phyloP scores from a whole-genome alignment of 2,888 invertebrate genomes.

The Lochmaea capreae region DNA sequence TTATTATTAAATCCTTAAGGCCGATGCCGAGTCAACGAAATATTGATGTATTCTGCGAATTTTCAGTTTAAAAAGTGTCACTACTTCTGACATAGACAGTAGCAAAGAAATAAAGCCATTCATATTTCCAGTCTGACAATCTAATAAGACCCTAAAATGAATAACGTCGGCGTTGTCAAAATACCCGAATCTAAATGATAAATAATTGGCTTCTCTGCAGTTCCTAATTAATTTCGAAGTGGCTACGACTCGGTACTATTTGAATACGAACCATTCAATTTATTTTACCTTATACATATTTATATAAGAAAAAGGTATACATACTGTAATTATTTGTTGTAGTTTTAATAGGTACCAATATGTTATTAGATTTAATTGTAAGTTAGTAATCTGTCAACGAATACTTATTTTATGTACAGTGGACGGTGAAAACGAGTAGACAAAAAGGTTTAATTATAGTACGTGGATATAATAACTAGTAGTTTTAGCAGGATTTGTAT shows the following conservation, averaged over 20 bases:
- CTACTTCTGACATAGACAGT: not conserved
- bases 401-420: constrained; percentile 30
- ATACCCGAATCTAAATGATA: constrained; percentile 9
- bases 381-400: constrained; percentile 37
- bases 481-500: not conserved
- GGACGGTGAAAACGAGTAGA: constrained; percentile 15
- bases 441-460: constrained; percentile 17
- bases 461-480: not conserved
- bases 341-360: constrained; percentile 19
- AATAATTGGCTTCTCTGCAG: constrained; percentile 4
- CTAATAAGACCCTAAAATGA: constrained; percentile 5
- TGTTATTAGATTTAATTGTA: constrained; percentile 35
- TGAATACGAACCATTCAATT: not conserved
- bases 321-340: constrained; percentile 36
- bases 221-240: constrained; percentile 6
- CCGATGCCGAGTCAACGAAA: no score
- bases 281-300: constrained; percentile 33
- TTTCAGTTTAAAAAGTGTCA: not conserved
- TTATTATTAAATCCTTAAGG: no score
- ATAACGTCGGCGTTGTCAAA: constrained; percentile 4
- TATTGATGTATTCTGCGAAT: no score
- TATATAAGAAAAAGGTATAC: not conserved
- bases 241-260: constrained; percentile 9
- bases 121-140: constrained; percentile 6
- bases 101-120: constrained; percentile 4